Evolutionary conservation across 2,113 vertebrate genomes (phyloP).

Genomic region (Bufo bufo): DNA sequence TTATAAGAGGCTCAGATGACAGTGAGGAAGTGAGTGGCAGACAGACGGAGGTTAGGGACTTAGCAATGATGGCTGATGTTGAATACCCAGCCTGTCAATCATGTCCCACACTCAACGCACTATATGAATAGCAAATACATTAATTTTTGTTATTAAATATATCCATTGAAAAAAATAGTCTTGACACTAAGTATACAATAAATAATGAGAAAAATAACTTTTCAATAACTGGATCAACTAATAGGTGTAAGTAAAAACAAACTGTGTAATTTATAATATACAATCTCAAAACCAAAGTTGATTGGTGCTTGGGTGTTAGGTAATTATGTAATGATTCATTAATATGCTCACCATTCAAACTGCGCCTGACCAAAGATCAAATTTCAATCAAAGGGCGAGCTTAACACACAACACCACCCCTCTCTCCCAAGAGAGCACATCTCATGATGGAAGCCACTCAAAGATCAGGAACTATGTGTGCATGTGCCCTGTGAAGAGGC

Average conservation of each 20-base stretch:
- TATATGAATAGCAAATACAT: slow-evolving; percentile 72
- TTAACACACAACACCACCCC: no score
- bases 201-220: not conserved
- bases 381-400: no score
- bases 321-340: no score
- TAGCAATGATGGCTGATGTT: slow-evolving; percentile 64
- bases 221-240: not conserved
- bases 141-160: slow-evolving; percentile 41
- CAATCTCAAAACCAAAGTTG: no score
- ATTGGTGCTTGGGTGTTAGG: no score
- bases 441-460: no score
- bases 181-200: not conserved
- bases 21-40: slow-evolving; percentile 67
- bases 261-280: no score
- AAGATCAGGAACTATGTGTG: no score
- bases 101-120: slow-evolving; percentile 60
- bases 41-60: slow-evolving; percentile 65
- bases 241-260: not conserved
- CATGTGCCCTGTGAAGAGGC: no score
- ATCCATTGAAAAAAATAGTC: not conserved
- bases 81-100: slow-evolving; percentile 67
- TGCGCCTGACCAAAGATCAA: no score
- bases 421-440: no score
- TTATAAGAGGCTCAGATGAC: slow-evolving; percentile 68
- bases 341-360: no score